Conservation (phyloP, 2,113 vertebrate species). For the Campylomormyrus numenius region DNA sequence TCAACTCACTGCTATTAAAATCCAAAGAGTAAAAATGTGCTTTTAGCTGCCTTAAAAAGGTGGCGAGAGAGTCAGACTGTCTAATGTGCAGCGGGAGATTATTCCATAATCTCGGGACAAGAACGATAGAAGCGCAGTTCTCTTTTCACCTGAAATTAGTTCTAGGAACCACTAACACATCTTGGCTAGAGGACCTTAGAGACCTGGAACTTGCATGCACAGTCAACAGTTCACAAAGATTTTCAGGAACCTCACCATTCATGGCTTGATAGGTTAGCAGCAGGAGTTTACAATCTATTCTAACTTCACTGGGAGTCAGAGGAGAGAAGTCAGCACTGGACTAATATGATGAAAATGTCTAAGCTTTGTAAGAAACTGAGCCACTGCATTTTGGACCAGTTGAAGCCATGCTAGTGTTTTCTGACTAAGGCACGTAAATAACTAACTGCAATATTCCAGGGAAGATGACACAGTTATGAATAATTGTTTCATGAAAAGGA, state of each 20-base stretch:
- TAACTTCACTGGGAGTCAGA: background rate
- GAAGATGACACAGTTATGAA: background rate
- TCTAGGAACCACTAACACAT: background rate
- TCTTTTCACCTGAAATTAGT: background rate
- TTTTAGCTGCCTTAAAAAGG: background rate
- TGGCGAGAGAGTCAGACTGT: background rate
- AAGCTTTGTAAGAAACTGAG: background rate
- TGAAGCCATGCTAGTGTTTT: background rate
- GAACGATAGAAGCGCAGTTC: background rate
- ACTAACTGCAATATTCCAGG: background rate
- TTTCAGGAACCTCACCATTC: background rate
- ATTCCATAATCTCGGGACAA: background rate
- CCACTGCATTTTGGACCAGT: background rate
- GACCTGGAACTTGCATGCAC: background rate
- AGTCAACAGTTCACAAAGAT: background rate
- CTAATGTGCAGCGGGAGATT: background rate
- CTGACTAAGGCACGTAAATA: background rate
- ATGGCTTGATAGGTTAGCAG: background rate
- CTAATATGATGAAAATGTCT: background rate
- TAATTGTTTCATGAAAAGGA: background rate
- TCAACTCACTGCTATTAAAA: background rate
- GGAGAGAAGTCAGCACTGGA: background rate
- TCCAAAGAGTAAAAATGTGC: background rate
- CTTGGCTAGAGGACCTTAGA: background rate
- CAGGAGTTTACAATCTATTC: background rate